Base-by-base conservation (phyloP, 2,113 vertebrate species). In the Pelodiscus sinensis region DNA sequence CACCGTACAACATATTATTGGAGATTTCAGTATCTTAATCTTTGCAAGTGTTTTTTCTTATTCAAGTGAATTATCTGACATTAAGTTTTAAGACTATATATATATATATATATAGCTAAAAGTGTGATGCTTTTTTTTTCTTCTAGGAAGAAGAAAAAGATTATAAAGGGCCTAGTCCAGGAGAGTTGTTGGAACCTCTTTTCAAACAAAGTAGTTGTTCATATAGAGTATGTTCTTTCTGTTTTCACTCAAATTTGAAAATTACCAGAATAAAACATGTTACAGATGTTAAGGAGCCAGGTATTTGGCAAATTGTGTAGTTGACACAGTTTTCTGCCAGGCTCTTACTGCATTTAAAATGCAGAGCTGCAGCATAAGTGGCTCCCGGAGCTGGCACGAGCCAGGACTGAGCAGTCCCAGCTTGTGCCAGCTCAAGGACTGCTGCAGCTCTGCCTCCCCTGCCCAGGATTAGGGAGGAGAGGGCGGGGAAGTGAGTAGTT, bases 151-250 rank as follows among this genome's bases (percentile, higher is more conserved):
- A 99, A 92, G 98, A 98, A 31, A 99, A 98, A 86, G 98, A 98
- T n/a, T 99, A 99, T 71, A 97, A 93, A 51, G 99, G 99, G 12
- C 99, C 98, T 27, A 96, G 91, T 95, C 99, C 99, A 38, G 97
- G 95, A 85, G 97, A 98, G 25, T 97, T 99, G 35, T 97, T 99
- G 90, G 99, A 99, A 65, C 99, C 99, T 19, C 98, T 99, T 8
- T 99, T 99, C 97, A 99, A 99, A 95, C 99, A 99, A 97, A 99
- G 98, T 97, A 99, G 99, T 98, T 99, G 99, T 97, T 99, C 99
- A 7, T 99, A 99, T 90, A 98, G 99, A 98, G 99, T 99, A 98
- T 94, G 98, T 96, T 81, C 58, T 78, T 88, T 96, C 78, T 68
- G 16, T 85, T 81, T 75, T 88, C n/a, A 44, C 85, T 79, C 56